A percentile compares a stretch with the other conserved stretches of the same genome.
Conservation (phyloP, 2,888 invertebrate genomes). For the Folsomia candida region DNA sequence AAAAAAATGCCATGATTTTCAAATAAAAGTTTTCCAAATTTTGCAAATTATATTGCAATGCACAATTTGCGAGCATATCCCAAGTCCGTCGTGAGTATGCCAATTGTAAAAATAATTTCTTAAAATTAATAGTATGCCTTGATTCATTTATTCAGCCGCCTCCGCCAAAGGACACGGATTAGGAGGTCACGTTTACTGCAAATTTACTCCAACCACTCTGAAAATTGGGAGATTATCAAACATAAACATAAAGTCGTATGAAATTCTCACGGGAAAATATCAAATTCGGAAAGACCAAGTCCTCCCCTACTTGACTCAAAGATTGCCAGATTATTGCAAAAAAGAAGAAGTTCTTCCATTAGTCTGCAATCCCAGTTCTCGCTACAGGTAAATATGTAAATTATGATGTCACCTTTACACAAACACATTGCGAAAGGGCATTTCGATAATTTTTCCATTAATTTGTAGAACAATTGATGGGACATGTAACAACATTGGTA, state of each 20-base stretch:
- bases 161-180: too few relatives aligned
- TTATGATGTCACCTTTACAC: too few relatives aligned
- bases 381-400: too few relatives aligned
- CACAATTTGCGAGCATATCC: too few relatives aligned
- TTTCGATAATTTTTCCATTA: too few relatives aligned
- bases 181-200: conserved; percentile 24
- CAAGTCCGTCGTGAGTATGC: too few relatives aligned
- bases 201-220: conserved; percentile 41
- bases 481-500: conserved; percentile 29
- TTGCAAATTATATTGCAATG: too few relatives aligned
- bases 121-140: too few relatives aligned
- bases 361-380: background rate
- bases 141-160: too few relatives aligned
- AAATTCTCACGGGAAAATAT: conserved; percentile 31
- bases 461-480: conserved; percentile 35
- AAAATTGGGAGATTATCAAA: conserved; percentile 40
- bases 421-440: conserved; percentile 7
- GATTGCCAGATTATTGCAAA: conserved; percentile 23
- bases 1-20: too few relatives aligned
- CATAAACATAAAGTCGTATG: conserved; percentile 36
- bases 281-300: background rate
- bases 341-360: conserved; percentile 9
- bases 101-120: too few relatives aligned
- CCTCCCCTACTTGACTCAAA: background rate
- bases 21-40: too few relatives aligned